Evolutionary conservation across 2,888 invertebrate genomes (phyloP).

Genomic region (Heliconius cydno): DNA sequence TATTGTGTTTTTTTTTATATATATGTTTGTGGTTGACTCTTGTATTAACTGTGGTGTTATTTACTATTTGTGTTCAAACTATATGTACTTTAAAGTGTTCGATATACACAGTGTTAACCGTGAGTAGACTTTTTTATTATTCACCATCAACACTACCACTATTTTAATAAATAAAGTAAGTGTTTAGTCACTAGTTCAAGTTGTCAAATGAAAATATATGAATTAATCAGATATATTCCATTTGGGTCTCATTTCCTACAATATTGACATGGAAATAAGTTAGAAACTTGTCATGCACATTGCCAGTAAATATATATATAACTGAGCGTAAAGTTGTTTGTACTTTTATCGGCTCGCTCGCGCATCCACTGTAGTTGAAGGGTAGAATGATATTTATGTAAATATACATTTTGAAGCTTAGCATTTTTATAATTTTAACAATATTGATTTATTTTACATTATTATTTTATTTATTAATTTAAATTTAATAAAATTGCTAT

Average conservation of each 20-base stretch:
- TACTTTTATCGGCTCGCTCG: slow-evolving; percentile 20
- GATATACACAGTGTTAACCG: too few relatives aligned
- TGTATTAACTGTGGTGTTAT: too few relatives aligned
- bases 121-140: too few relatives aligned
- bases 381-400: slow-evolving; percentile 12
- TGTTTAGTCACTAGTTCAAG: too few relatives aligned
- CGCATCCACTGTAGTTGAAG: slow-evolving; percentile 9
- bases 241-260: background rate
- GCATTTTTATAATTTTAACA: background rate
- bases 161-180: too few relatives aligned
- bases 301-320: slow-evolving; percentile 12
- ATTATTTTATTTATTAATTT: too few relatives aligned
- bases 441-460: background rate
- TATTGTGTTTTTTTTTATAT: too few relatives aligned
- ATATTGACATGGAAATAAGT: slow-evolving; percentile 16
- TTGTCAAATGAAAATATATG: background rate
- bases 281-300: slow-evolving; percentile 16
- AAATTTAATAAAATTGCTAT: too few relatives aligned
- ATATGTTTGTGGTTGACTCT: too few relatives aligned
- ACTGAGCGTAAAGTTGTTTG: slow-evolving; percentile 15
- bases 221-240: background rate
- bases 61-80: too few relatives aligned
- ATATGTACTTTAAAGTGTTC: too few relatives aligned
- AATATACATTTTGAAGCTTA: background rate
- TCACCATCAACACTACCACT: too few relatives aligned